Evolutionary conservation across 2,113 vertebrate species (phyloP).

Genomic region (Parus major): DNA sequence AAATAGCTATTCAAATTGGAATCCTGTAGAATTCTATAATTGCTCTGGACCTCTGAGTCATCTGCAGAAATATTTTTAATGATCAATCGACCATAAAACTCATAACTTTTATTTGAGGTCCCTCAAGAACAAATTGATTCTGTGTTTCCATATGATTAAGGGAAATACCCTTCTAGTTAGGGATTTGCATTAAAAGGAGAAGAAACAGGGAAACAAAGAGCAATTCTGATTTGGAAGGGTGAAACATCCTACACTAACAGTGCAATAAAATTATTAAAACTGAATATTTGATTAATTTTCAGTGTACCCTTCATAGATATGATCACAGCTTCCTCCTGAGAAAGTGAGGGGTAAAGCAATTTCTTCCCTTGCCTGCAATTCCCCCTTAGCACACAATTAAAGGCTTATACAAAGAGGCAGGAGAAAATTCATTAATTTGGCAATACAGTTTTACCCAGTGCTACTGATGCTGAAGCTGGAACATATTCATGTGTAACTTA

Average conservation of each 20-base stretch:
- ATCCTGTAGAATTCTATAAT: conserved; percentile 28
- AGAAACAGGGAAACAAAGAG: background rate
- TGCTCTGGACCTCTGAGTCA: conserved; percentile 46
- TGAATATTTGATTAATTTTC: background rate
- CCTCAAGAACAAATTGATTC: conserved; percentile 55
- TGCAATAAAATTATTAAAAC: background rate
- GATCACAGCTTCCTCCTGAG: background rate
- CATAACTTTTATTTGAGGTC: conserved; percentile 45
- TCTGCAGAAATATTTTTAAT: conserved; percentile 61
- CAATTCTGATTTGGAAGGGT: background rate
- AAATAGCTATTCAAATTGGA: background rate
- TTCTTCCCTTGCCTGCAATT: background rate
- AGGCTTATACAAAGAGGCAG: background rate
- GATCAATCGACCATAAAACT: conserved; percentile 48
- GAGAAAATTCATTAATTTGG: conserved; percentile 9
- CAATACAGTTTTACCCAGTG: background rate
- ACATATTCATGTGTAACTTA: background rate
- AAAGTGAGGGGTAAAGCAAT: background rate
- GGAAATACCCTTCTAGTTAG: background rate
- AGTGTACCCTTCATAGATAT: background rate
- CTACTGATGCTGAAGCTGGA: background rate
- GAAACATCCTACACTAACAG: background rate
- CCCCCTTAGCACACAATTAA: background rate
- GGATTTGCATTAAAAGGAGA: conserved; percentile 7
- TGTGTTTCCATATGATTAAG: conserved; percentile 55